Base-by-base conservation (phyloP, 2,888 invertebrate species). In the Amblyjoppa fuscipennis region DNA sequence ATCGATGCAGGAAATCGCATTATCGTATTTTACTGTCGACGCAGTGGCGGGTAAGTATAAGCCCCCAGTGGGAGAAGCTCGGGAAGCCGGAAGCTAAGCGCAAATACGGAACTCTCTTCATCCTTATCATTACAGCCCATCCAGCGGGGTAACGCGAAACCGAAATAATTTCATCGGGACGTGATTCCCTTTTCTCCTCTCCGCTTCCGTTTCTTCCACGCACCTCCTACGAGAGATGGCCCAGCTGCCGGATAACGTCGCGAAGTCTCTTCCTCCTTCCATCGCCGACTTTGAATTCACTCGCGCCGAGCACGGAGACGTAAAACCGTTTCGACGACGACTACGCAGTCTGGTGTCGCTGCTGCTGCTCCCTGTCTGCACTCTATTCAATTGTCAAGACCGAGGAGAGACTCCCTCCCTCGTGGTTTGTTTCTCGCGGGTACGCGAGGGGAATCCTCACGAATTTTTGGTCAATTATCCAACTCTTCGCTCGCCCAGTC, bases 21-120 rank as follows among this genome's bases (percentile, higher is more conserved):
- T 89, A 89, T 90, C 89, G 87, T 88, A 89, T 88, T 89, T 90
- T 88, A 88, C 87, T 86, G 89, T 73, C 70, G 75, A 83, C 73
- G 53, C 80, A 31, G 64, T 69, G 28, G 45, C 38, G 20, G 45
- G 53, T 25, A 71, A 38, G 53, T 53, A 77, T 53, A 76, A 31
- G 25, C 38, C 20, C 38, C n/a, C 28, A 51, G 51, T n/a, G 49
- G 73, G 20, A 70, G 70, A 20, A 45, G n/a, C 13, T 38, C 53
- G 61, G 45, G 74, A 69, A 49, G 66, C 59, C 59, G 49, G 38
- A 34, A 38, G 76, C 66, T 34, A 71, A 64, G 70, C 56, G 73
- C 38, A 76, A 76, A 80, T 75, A 69, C 34, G 49, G 38, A 71
- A 71, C 70, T 76, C 49, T 59, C 66, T 31, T 66, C 71, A 28